Evolutionary conservation across 2,113 vertebrate species (phyloP).

Genomic region (Callocephalon fimbriatum): DNA sequence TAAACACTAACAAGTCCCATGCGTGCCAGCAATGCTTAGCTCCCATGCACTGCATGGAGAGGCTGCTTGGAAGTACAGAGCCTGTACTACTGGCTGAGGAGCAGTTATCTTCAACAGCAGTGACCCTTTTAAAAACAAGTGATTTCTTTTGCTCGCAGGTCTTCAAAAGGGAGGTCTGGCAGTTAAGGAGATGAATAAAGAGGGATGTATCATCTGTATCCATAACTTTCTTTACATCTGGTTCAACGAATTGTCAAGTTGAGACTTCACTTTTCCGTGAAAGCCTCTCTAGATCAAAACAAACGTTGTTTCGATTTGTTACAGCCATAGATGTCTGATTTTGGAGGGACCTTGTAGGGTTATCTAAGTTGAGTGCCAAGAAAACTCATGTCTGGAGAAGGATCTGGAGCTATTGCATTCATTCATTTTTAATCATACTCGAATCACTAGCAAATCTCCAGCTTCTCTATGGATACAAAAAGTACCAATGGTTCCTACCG

Average conservation of each 20-base stretch:
- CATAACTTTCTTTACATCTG: background rate
- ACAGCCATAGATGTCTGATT: background rate
- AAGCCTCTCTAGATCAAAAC: background rate
- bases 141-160: background rate
- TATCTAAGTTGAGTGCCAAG: background rate
- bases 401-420: slow-evolving; percentile 27
- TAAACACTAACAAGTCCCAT: background rate
- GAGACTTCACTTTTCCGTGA: background rate
- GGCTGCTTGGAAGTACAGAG: background rate
- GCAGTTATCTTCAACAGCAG: background rate
- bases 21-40: fast-evolving
- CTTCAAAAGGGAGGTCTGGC: background rate
- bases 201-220: background rate
- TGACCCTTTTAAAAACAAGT: background rate
- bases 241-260: background rate
- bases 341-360: background rate
- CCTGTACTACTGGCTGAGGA: background rate
- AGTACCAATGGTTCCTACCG: background rate
- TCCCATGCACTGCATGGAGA: fast-evolving
- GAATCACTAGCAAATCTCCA: background rate
- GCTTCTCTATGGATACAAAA: background rate
- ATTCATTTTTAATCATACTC: slow-evolving; percentile 60
- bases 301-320: background rate
- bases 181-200: background rate
- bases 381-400: background rate